Evolutionary conservation across 2,113 vertebrate genomes (phyloP).

Genomic region (Melanocharis versteri): DNA sequence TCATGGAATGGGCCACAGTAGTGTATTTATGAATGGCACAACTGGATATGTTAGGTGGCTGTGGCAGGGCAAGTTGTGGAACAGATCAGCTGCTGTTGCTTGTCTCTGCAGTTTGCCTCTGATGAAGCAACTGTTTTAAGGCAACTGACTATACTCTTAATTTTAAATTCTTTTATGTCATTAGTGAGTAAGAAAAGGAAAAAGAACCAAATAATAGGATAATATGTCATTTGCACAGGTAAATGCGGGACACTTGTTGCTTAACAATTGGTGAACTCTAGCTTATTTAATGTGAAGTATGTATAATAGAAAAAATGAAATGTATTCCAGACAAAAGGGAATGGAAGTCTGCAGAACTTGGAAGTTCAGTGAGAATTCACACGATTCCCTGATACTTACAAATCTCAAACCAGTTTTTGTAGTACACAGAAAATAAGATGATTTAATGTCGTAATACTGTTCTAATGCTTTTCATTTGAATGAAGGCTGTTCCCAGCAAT

Average conservation of each 20-base stretch:
- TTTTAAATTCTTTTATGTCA: background rate
- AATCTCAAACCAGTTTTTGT: background rate
- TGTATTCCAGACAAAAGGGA: background rate
- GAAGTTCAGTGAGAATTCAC: background rate
- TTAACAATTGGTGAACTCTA: background rate
- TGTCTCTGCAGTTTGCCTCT: background rate
- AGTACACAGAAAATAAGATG: background rate
- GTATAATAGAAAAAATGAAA: background rate
- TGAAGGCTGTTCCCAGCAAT: background rate
- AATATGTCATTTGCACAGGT: background rate
- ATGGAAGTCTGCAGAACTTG: background rate
- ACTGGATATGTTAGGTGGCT: background rate
- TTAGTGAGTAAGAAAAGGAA: background rate
- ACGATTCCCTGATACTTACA: background rate
- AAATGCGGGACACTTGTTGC: background rate
- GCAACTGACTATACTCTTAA: background rate
- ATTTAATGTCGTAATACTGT: background rate
- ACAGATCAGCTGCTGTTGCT: background rate
- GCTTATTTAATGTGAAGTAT: background rate
- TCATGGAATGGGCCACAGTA: no score
- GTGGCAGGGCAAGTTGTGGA: background rate
- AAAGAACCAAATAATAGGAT: background rate
- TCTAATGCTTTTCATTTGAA: background rate
- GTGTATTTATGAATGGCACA: fast-evolving
- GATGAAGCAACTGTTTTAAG: background rate